Evolutionary conservation across 2,888 invertebrate species (phyloP).

Genomic region (Diaprepes abbreviatus): DNA sequence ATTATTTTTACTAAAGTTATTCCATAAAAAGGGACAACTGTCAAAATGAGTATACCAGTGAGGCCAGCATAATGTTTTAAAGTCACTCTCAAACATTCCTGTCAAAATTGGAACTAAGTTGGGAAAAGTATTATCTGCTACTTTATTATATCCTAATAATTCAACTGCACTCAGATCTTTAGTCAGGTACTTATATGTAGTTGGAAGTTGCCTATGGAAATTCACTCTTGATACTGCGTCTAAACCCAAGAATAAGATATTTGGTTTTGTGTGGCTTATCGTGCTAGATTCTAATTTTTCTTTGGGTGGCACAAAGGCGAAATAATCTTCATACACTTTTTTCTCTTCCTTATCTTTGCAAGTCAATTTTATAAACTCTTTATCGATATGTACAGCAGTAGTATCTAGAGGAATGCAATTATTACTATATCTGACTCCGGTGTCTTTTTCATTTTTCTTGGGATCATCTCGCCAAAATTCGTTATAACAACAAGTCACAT

Average conservation of each 20-base stretch:
- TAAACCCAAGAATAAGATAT: constrained; percentile 85
- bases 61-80: constrained; percentile 75
- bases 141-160: constrained; percentile 91
- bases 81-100: constrained; percentile 78
- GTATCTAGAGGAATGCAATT: constrained; percentile 70
- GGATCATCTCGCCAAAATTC: constrained; percentile 72
- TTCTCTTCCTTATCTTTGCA: constrained; percentile 70
- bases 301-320: constrained; percentile 74
- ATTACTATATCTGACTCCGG: constrained; percentile 68
- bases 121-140: constrained; percentile 94
- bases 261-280: constrained; percentile 65
- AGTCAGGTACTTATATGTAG: constrained; percentile 73
- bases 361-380: constrained; percentile 79
- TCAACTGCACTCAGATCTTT: constrained; percentile 77
- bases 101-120: constrained; percentile 87
- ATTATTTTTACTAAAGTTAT: constrained; percentile 75
- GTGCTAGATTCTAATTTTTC: constrained; percentile 36
- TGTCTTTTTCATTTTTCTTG: constrained; percentile 68
- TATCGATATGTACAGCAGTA: constrained; percentile 67
- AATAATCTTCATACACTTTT: constrained; percentile 77
- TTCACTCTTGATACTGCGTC: constrained; percentile 90
- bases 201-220: constrained; percentile 87
- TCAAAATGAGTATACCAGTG: constrained; percentile 75
- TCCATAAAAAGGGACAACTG: constrained; percentile 88
- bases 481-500: constrained; percentile 75